phyloP scores from a whole-genome alignment of 37 sponge, comb jelly and placozoan species.

The Corticium candelabrum region DNA sequence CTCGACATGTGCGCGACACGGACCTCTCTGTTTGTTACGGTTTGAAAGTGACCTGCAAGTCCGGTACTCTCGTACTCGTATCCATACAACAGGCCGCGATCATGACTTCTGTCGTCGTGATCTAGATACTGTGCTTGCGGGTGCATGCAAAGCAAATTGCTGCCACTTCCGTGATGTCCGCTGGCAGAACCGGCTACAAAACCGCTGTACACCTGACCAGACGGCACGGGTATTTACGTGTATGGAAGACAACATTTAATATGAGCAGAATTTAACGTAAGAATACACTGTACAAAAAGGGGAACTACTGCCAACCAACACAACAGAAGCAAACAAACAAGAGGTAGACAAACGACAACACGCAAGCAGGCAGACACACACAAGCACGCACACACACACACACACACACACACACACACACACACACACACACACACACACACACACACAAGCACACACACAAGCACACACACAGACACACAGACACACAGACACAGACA shows the following conservation, averaged over 20 bases:
- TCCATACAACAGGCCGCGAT: background rate
- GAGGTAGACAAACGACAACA: too few relatives aligned
- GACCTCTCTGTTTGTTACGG: background rate
- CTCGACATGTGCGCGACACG: too few relatives aligned
- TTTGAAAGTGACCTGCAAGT: background rate
- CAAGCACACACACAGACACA: too few relatives aligned
- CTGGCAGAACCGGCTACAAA: background rate
- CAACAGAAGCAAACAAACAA: too few relatives aligned
- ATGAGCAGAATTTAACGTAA: too few relatives aligned
- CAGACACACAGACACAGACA: slow-evolving; percentile 3
- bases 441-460: too few relatives aligned
- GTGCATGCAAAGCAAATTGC: background rate
- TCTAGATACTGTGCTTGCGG: background rate
- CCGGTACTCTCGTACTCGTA: background rate
- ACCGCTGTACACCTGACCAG: background rate
- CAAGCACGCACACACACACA: too few relatives aligned
- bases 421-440: background rate
- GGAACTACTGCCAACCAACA: too few relatives aligned
- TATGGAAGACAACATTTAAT: too few relatives aligned
- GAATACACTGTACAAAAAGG: too few relatives aligned
- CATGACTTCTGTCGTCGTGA: background rate
- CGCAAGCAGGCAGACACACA: too few relatives aligned
- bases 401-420: slow-evolving; percentile 5
- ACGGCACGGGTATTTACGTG: too few relatives aligned
- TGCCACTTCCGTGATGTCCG: background rate